phyloP scores from a whole-genome alignment of 1,140 invertebrate genomes.

The Papilio glaucus region DNA sequence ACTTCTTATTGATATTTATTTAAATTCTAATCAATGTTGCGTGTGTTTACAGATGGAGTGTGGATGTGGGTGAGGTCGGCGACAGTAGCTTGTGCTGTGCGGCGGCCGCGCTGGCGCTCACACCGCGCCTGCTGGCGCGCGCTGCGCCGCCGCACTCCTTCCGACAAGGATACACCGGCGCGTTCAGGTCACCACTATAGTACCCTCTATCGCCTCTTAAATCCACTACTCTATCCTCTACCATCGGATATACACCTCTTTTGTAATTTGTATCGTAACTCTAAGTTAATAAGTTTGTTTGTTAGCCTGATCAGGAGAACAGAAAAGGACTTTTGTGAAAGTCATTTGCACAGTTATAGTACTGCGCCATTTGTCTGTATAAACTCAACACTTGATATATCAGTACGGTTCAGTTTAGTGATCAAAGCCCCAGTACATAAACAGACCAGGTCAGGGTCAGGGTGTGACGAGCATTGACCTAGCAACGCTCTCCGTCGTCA shows the following conservation, averaged over 20 bases:
- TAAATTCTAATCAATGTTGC: no score
- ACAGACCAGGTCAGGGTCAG: conserved; percentile 11
- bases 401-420: neutral
- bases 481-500: neutral
- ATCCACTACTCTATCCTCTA: no score
- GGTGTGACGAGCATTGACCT: conserved; percentile 3
- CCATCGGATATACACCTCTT: no score
- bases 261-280: no score
- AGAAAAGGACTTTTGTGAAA: no score
- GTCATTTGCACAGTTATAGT: no score
- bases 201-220: no score
- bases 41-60: conserved; percentile 37
- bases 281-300: no score
- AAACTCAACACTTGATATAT: no score
- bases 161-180: conserved; percentile 52
- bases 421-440: neutral
- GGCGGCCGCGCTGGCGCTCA: conserved; percentile 53
- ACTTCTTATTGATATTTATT: no score
- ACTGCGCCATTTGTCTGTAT: no score
- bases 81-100: conserved; percentile 58
- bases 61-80: conserved; percentile 52
- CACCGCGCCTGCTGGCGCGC: conserved; percentile 63
- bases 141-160: conserved; percentile 60
- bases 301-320: no score
- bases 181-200: conserved; percentile 51